A percentile compares a stretch with the other conserved stretches of the same genome.
These are phyloP conservation scores for Crypturellus tataupa DNA, from an alignment of 2,797 vertebrate genomes.

Conservation along the genomic window DNA sequence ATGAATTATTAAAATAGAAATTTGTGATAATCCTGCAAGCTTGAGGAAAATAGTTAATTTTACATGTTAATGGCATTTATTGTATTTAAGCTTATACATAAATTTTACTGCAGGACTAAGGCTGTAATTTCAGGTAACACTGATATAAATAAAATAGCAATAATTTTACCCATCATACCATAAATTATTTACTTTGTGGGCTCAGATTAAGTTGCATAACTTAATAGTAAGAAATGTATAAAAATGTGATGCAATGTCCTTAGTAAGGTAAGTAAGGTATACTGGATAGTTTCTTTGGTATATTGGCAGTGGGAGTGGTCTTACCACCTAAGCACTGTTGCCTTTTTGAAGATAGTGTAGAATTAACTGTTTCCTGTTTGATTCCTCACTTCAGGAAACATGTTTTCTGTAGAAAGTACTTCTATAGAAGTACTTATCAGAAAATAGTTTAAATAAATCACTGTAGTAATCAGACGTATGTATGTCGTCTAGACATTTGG, in stretches of 20 bases:
- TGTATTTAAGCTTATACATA: neutral
- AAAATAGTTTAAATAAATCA: neutral
- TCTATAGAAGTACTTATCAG: neutral
- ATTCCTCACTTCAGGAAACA: neutral
- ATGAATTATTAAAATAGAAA: neutral
- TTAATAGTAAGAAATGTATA: neutral
- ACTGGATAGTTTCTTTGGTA: neutral
- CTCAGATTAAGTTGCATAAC: neutral
- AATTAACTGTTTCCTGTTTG: neutral
- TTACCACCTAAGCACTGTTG: neutral
- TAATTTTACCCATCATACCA: neutral
- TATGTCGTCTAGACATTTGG: too few species aligned
- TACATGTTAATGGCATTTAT: fast-evolving
- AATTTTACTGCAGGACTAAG: neutral
- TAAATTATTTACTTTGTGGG: neutral
- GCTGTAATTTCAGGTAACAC: neutral
- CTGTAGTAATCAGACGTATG: neutral
- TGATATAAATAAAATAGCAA: neutral
- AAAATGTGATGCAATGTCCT: neutral
- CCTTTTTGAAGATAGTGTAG: neutral
- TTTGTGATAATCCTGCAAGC: neutral
- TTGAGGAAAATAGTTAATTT: neutral
- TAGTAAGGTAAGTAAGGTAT: neutral
- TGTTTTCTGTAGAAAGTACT: neutral
- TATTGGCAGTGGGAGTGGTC: neutral